Conservation (phyloP, 2,888 invertebrate species). For the Aromia moschata region DNA sequence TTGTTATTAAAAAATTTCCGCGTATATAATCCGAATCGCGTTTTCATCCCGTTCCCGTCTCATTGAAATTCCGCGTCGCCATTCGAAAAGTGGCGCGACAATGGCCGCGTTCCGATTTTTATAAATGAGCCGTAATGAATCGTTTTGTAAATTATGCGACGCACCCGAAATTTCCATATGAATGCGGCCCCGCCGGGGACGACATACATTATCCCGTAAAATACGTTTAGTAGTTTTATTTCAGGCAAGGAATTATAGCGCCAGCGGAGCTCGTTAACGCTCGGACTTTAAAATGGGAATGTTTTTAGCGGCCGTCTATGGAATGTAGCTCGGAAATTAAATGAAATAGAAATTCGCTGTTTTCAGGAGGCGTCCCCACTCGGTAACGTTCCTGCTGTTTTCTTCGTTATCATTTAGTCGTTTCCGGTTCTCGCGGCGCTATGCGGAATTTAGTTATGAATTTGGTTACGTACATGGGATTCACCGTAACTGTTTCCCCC, state of each 20-base stretch:
- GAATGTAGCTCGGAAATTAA: conserved; percentile 20
- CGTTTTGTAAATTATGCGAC: conserved; percentile 16
- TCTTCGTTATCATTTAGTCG: no score
- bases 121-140: conserved; percentile 12
- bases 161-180: conserved; percentile 27
- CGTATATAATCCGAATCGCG: neutral
- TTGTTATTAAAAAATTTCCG: no score
- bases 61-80: neutral
- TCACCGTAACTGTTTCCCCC: no score
- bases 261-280: conserved; percentile 18
- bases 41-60: neutral
- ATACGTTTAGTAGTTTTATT: conserved; percentile 20
- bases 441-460: no score
- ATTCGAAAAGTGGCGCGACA: neutral
- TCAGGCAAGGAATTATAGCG: conserved; percentile 18
- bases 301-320: conserved; percentile 18
- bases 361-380: no score
- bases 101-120: conserved; percentile 18
- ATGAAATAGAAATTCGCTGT: conserved; percentile 15
- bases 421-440: no score
- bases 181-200: conserved; percentile 16
- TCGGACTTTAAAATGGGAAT: conserved; percentile 9
- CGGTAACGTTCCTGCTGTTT: no score
- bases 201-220: conserved; percentile 21
- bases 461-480: no score